These are phyloP conservation scores for Naso thynnoides DNA, from an alignment of 2,797 vertebrate genomes.

Conservation along the genomic window DNA sequence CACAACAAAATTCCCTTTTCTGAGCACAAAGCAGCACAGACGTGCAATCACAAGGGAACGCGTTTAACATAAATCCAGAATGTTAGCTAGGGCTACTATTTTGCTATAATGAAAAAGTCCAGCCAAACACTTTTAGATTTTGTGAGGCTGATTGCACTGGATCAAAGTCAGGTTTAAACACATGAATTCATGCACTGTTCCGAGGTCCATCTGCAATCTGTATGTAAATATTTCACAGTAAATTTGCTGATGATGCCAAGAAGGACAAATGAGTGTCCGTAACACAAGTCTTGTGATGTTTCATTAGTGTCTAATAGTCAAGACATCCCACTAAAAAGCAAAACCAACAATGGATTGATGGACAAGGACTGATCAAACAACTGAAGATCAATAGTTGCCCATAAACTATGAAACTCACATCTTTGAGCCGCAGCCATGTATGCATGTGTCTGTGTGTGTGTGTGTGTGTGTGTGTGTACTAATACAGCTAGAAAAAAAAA, in stretches of 20 bases:
- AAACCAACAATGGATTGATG: no score
- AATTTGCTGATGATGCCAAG: not conserved
- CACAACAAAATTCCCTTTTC: not conserved
- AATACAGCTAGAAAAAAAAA: no score
- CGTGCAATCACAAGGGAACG: not conserved
- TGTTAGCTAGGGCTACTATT: not conserved
- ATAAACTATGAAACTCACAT: no score
- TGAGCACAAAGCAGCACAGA: not conserved
- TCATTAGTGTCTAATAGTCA: not conserved
- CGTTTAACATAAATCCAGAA: not conserved
- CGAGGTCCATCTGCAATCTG: not conserved
- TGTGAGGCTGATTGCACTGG: accelerated
- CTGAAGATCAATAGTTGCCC: no score
- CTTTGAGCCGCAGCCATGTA: no score
- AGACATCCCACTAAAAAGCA: no score
- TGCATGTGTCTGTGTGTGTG: no score
- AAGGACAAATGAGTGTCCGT: not conserved
- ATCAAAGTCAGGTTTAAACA: not conserved
- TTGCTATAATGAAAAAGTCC: not conserved
- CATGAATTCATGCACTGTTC: not conserved
- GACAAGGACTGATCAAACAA: no score
- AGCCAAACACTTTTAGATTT: not conserved
- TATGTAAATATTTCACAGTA: not conserved
- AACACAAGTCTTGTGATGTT: not conserved
- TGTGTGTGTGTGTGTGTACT: no score